Evolutionary conservation across 2,797 vertebrate species (phyloP).

Genomic region (Loris lydekkerianus): DNA sequence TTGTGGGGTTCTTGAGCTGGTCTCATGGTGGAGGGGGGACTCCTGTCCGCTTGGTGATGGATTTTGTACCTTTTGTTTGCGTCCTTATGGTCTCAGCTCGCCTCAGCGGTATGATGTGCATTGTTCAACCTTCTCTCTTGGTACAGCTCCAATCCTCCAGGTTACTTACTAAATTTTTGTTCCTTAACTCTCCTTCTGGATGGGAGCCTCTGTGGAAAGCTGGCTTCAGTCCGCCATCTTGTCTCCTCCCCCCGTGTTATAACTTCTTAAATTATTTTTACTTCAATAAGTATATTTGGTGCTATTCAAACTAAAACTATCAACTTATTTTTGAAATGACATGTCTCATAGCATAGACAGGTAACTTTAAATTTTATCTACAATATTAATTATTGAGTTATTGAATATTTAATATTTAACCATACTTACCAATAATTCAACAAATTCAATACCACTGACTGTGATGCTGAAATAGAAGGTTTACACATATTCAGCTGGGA

Average conservation of each 20-base stretch:
- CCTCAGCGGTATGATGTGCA: too few relatives aligned
- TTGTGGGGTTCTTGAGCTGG: too few relatives aligned
- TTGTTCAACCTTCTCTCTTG: too few relatives aligned
- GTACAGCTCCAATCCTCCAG: too few relatives aligned
- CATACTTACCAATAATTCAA: not conserved
- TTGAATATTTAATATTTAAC: not conserved
- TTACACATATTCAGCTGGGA: not conserved
- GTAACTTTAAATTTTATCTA: constrained; percentile 19
- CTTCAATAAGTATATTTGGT: not conserved
- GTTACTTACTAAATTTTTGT: too few relatives aligned
- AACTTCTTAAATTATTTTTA: not conserved
- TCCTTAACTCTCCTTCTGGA: too few relatives aligned
- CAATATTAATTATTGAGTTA: not conserved
- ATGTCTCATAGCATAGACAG: not conserved
- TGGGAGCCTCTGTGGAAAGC: too few relatives aligned
- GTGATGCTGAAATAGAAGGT: not conserved
- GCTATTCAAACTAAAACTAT: not conserved
- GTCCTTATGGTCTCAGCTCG: too few relatives aligned
- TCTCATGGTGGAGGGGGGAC: too few relatives aligned
- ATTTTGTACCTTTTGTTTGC: too few relatives aligned
- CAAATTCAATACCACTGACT: not conserved
- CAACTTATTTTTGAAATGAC: not conserved
- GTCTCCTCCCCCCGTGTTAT: not conserved
- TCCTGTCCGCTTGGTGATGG: too few relatives aligned
- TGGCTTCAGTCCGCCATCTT: too few relatives aligned